These are phyloP conservation scores for Leptodactylus fuscus DNA, from an alignment of 2,113 vertebrate species.

Conservation along the genomic window DNA sequence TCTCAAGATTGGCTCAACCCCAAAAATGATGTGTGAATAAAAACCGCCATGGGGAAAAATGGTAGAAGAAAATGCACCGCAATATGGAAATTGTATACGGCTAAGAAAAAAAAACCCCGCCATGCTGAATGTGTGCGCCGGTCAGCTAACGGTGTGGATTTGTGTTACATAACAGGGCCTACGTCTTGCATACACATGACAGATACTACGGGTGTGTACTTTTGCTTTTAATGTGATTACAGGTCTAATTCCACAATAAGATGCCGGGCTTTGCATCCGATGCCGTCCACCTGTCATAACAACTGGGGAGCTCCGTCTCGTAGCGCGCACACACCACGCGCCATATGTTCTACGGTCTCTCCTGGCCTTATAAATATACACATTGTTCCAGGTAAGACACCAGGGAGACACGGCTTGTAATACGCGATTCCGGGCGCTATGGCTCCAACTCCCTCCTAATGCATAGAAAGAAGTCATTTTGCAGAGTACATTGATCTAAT, in stretches of 20 bases:
- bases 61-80: too few relatives aligned
- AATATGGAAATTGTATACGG: too few relatives aligned
- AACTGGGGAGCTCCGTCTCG: neutral
- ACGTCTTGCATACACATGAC: neutral
- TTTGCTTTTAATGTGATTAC: conserved; percentile 34
- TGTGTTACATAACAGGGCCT: neutral
- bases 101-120: too few relatives aligned
- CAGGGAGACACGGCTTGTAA: conserved; percentile 48
- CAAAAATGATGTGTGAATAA: too few relatives aligned
- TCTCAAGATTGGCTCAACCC: too few relatives aligned
- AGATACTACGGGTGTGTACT: neutral
- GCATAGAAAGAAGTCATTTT: conserved; percentile 58
- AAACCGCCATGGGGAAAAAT: too few relatives aligned
- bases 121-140: too few relatives aligned
- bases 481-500: conserved; percentile 49
- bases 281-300: conserved; percentile 26
- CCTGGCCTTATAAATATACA: conserved; percentile 54
- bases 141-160: neutral
- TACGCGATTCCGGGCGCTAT: conserved; percentile 44
- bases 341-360: conserved; percentile 55
- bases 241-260: conserved; percentile 1
- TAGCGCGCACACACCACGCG: neutral
- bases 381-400: conserved; percentile 37
- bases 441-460: conserved; percentile 31
- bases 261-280: neutral